These are phyloP conservation scores for Pogona vitticeps DNA, from an alignment of 2,113 vertebrate species.

Conservation along the genomic window DNA sequence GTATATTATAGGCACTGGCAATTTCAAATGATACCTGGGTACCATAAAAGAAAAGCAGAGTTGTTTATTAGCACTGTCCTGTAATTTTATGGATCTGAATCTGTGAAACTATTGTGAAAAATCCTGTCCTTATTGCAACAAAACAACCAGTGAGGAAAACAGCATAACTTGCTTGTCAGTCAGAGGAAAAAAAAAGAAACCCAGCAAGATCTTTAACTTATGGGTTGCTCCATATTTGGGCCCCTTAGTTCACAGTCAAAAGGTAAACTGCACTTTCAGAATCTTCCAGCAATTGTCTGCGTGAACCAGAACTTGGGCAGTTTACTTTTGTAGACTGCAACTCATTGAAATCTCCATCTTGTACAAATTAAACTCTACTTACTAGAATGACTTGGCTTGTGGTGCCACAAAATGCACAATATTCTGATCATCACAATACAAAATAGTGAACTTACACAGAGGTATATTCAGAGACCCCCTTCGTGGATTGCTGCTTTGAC, in stretches of 20 bases:
- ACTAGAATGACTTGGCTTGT: not conserved
- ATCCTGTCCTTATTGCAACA: not conserved
- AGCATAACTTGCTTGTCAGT: not conserved
- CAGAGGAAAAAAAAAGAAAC: not conserved
- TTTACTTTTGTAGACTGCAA: no score
- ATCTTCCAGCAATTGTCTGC: no score
- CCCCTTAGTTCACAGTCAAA: not conserved
- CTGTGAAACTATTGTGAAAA: not conserved
- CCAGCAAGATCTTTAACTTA: not conserved
- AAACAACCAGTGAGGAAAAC: not conserved
- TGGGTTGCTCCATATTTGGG: not conserved
- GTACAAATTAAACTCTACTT: not conserved
- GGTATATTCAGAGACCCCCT: not conserved
- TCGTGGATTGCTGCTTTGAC: no score
- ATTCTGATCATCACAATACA: not conserved
- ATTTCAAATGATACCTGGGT: not conserved
- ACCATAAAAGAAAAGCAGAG: not conserved
- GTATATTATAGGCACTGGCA: constrained; percentile 40
- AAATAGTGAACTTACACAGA: not conserved
- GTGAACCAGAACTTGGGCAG: no score
- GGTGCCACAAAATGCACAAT: not conserved
- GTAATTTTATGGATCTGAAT: not conserved
- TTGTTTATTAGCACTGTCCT: not conserved
- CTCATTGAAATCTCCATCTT: not conserved
- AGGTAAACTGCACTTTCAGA: not conserved